These are phyloP conservation scores for Plecotus auritus DNA, from an alignment of 2,113 vertebrate genomes.

Conservation along the genomic window DNA sequence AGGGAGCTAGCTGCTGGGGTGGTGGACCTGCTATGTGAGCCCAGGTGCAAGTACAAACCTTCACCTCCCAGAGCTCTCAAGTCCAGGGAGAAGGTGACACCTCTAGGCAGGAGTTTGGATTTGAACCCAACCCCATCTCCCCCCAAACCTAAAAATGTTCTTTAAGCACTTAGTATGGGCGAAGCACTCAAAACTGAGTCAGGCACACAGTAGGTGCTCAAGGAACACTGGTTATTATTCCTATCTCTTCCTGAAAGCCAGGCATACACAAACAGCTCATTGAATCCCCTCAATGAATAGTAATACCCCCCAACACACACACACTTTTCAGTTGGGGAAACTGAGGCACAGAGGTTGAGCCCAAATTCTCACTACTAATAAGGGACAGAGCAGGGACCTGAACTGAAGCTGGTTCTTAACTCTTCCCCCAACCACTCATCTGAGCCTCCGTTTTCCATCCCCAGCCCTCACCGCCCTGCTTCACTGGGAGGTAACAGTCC, in stretches of 20 bases:
- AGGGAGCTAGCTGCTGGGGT: background rate
- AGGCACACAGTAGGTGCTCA: background rate
- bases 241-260: background rate
- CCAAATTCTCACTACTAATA: background rate
- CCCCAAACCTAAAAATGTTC: background rate
- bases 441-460: background rate
- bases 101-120: background rate
- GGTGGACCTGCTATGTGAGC: background rate
- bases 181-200: background rate
- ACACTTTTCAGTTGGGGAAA: background rate
- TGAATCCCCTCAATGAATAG: background rate
- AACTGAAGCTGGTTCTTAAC: background rate
- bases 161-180: background rate
- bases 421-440: background rate
- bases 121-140: background rate
- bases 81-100: background rate
- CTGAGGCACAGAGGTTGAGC: background rate
- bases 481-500: background rate
- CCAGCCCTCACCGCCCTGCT: background rate
- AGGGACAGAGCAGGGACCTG: background rate
- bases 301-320: background rate
- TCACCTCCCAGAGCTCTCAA: background rate
- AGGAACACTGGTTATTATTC: accelerated
- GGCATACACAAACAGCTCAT: too few species aligned
- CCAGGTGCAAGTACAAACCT: background rate